phyloP scores from a whole-genome alignment of 1,140 invertebrate genomes.

The Aphelinus atriplicis region DNA sequence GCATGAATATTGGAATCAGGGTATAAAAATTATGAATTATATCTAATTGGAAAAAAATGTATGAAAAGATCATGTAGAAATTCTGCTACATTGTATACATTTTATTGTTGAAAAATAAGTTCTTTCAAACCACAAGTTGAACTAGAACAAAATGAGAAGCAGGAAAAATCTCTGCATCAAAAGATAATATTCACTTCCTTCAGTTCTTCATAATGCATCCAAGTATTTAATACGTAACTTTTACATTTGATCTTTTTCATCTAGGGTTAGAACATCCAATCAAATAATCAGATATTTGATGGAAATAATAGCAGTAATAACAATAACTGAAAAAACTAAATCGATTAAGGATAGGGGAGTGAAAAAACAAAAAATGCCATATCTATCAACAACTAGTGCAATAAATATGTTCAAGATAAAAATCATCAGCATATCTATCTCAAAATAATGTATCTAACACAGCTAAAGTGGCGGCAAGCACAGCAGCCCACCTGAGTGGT shows the following conservation, averaged over 20 bases:
- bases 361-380: slow-evolving; percentile 18
- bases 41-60: no score
- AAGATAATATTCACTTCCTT: background rate
- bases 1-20: no score
- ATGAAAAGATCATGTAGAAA: no score
- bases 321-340: background rate
- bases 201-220: no score
- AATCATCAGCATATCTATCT: slow-evolving; percentile 22
- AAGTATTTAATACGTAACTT: no score
- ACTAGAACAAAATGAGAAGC: background rate
- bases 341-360: slow-evolving; percentile 4
- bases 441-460: slow-evolving; percentile 21
- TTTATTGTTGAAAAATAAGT: background rate
- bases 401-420: slow-evolving; percentile 8
- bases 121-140: slow-evolving; percentile 13
- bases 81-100: no score
- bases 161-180: slow-evolving; percentile 5
- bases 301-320: no score
- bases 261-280: no score
- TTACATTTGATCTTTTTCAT: no score
- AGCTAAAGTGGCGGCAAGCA: slow-evolving; percentile 44
- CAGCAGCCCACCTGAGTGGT: slow-evolving; percentile 58
- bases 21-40: no score
- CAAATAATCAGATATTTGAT: no score
- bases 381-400: slow-evolving; percentile 9